Evolutionary conservation across 2,113 vertebrate genomes (phyloP), one percentile per base, ranked within the genome.

Genomic region (Falco punctatus): DNA sequence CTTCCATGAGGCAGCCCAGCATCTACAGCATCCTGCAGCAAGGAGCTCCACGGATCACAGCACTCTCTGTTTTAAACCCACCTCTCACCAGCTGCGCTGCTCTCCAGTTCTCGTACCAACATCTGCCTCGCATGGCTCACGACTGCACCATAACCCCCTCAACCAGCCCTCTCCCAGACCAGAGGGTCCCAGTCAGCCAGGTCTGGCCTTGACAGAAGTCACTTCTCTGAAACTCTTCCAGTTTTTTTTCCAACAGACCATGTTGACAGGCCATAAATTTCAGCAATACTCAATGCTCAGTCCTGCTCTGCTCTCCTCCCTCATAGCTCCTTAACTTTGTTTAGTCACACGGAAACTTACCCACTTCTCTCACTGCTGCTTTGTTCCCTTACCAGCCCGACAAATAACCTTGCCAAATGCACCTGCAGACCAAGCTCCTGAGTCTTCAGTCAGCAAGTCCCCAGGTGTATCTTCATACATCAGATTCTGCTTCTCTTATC

Each of bases 91-190:
- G 11, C 28, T 55, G 1, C 15, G 52, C 64, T 26, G 42, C 19
- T 8, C 8, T 22, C 4, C 24, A 80, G 58, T 6, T 67, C n/a
- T 28, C 30, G 26, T 28, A 61, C n/a, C 51, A 74, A 71, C 26
- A 80, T 28, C 35, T 79, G 66, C 52, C 44, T 75, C 2, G 1
- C 44, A 16, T 3, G 15, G 62, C 38, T 64, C 1, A 24, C 3
- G 72, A 26, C 32, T 7, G 6, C 22, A 33, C 24, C 2, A 1
- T 27, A 33, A 62, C 5, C 17, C 11, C 33, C 44, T 33, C 0
- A 0, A n/a, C 30, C 33, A 95, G 75, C 10, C 32, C 11, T 5
- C n/a, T 66, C 26, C 30, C 38, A 35, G 20, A 24, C n/a, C 5
- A 2, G 16, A 54, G 23, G 9, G 48, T 40, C 77, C 23, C 91